phyloP scores from a whole-genome alignment of 2,113 vertebrate species.

The Spizaetus ornatus region DNA sequence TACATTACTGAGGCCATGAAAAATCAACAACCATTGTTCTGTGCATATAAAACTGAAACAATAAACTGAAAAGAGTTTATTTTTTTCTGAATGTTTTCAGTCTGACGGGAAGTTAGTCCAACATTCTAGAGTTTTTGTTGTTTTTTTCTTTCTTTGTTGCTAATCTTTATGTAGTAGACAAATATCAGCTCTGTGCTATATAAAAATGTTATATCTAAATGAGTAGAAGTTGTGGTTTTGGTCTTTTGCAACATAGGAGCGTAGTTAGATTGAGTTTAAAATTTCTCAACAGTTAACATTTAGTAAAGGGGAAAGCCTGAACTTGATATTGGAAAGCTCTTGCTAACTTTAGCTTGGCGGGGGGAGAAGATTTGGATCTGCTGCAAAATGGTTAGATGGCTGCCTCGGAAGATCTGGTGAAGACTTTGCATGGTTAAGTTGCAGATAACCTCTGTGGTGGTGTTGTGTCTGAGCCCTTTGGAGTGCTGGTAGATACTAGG shows the following conservation, averaged over 20 bases:
- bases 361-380: background rate
- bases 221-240: background rate
- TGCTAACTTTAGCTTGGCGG: background rate
- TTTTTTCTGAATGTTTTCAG: constrained; percentile 36
- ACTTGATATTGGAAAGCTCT: background rate
- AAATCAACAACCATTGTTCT: background rate
- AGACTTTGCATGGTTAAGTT: background rate
- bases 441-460: background rate
- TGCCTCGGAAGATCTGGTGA: background rate
- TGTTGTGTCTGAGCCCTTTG: background rate
- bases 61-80: background rate
- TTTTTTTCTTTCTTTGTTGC: background rate
- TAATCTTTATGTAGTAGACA: background rate
- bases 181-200: background rate
- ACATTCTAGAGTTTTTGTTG: background rate
- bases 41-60: background rate
- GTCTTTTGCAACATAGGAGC: background rate
- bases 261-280: background rate
- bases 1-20: background rate
- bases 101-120: background rate
- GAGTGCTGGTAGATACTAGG: background rate
- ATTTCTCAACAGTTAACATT: background rate
- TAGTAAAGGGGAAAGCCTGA: background rate
- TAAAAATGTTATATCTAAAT: background rate
- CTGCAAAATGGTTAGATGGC: background rate